Base-by-base conservation (phyloP, 2,888 invertebrate species). In the Spodoptera picta region DNA sequence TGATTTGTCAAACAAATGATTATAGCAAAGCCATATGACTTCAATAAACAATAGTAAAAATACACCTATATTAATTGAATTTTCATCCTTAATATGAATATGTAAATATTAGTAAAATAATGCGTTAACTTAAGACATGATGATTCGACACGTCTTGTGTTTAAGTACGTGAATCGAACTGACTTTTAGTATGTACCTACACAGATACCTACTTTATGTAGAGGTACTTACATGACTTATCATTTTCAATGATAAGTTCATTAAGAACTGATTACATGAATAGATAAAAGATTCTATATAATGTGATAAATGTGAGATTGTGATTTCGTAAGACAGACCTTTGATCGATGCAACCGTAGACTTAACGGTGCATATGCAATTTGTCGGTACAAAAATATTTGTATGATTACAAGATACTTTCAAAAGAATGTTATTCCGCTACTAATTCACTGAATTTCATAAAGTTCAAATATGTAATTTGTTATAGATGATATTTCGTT, bases 121-220 rank as follows among this genome's bases (percentile, higher is more conserved):
- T 62, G 43, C 43, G 10, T 44, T 50, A 42, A 42, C 12, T 24
- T 48, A n/a, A 23, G 42, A 31, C 4, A 12, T 10, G 41, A 46
- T 60, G 75, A 72, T 75, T 75, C 27, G 49, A 55, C 72, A 70
- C 52, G 71, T 72, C 24, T 54, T 9, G 46, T 41, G 11, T 57
- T 44, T 41, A 54, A 14, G 51, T 42, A 69, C 69, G 48, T 55
- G 54, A 48, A 69, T 14, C 45, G 12, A 45, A 48, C 23, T 41
- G 46, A 56, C 46, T 48, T 46, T 42, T 12, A 57, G 9, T 47
- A 54, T 1, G 9, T 46, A 48, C 1, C 9, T 46, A 48, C 23
- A 49, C 11, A 50, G 1, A 42, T 60, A 65, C 50, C 41, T 31
- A 63, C 9, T 47, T 27, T 43, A 19, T 27, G 7, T n/a, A n/a